A percentile compares a stretch with the other conserved stretches of the same genome.
phyloP scores from a whole-genome alignment of 2,113 vertebrate species.

The Scophthalmus maximus region DNA sequence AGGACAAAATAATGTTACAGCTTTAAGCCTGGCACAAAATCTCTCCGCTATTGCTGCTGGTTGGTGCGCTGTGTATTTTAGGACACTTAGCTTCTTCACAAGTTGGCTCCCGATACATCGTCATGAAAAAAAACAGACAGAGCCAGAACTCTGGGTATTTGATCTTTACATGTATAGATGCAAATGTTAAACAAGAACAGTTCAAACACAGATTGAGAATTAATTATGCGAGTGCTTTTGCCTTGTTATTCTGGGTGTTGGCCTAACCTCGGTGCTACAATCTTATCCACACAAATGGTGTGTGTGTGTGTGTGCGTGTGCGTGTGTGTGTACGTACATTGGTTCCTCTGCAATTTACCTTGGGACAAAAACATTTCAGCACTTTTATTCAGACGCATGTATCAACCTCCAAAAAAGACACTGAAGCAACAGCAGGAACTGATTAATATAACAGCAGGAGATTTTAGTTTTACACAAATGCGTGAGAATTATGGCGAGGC shows the following conservation, averaged over 20 bases:
- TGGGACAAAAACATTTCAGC: no score
- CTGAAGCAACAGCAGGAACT: no score
- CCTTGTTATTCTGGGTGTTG: neutral
- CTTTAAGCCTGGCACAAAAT: no score
- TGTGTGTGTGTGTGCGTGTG: neutral
- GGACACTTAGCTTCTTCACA: no score
- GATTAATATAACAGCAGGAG: slow-evolving; percentile 7
- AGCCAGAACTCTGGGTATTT: no score
- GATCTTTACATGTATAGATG: no score
- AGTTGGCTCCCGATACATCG: no score
- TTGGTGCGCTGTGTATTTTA: no score
- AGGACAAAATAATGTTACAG: no score
- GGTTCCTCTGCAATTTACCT: neutral
- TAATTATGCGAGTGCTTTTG: neutral
- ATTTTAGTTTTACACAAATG: slow-evolving; percentile 10
- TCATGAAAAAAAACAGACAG: no score
- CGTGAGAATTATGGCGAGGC: neutral
- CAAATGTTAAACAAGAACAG: neutral
- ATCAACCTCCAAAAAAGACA: neutral
- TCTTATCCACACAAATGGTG: neutral
- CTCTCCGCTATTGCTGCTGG: no score
- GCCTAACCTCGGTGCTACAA: neutral
- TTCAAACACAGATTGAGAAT: neutral
- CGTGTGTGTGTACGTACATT: neutral
- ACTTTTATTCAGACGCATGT: neutral